These are phyloP conservation scores for Brachyopa scutellaris DNA, from an alignment of 2,888 invertebrate genomes.

Conservation along the genomic window DNA sequence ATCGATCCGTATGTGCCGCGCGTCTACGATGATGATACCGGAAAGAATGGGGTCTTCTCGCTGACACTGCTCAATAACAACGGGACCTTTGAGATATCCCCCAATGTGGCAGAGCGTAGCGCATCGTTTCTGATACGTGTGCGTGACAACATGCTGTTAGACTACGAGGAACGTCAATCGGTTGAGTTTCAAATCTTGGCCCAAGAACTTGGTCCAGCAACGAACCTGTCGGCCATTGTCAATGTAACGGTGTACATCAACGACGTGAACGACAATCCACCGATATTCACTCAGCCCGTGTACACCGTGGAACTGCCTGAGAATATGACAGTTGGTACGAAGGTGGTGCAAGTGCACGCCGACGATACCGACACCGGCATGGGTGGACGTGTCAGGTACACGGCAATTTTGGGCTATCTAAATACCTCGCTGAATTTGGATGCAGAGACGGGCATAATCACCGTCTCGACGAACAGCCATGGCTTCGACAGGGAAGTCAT, in stretches of 20 bases:
- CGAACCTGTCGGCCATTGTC: conserved; percentile 88
- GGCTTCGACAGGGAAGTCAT: conserved; percentile 92
- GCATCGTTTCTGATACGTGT: conserved; percentile 92
- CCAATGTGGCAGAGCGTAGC: conserved; percentile 90
- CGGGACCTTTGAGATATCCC: conserved; percentile 93
- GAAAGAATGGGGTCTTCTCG: conserved; percentile 92
- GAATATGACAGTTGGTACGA: conserved; percentile 89
- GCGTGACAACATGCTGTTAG: conserved; percentile 90
- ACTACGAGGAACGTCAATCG: conserved; percentile 91
- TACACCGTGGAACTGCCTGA: conserved; percentile 91
- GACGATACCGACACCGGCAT: conserved; percentile 90
- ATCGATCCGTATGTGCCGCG: conserved; percentile 87
- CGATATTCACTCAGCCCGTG: conserved; percentile 87
- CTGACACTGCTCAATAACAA: conserved; percentile 90
- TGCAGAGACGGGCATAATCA: conserved; percentile 89
- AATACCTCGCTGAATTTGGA: conserved; percentile 91
- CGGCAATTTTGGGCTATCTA: conserved; percentile 88
- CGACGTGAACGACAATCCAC: conserved; percentile 94
- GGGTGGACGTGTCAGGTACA: conserved; percentile 90
- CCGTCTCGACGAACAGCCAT: conserved; percentile 88
- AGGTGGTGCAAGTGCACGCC: conserved; percentile 89
- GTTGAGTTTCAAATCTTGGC: conserved; percentile 91
- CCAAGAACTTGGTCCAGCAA: conserved; percentile 89
- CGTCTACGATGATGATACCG: conserved; percentile 90
- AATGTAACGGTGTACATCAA: conserved; percentile 91